Percentiles rank a stretch among this genome's conserved stretches.
Evolutionary conservation across 2,113 vertebrate genomes (phyloP).

Genomic region (Colinus virginianus): DNA sequence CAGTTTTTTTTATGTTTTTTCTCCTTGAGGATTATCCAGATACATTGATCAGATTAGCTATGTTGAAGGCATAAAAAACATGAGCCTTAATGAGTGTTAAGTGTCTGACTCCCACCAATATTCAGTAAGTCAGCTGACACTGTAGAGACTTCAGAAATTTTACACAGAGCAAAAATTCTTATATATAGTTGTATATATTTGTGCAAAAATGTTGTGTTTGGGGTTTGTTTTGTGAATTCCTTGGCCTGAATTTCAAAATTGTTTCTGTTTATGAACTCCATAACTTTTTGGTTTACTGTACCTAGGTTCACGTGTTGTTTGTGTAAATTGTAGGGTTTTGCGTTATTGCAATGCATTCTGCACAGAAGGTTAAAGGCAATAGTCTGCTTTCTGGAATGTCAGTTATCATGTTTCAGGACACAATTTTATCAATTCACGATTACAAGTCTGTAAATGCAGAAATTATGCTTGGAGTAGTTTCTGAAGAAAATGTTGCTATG

Average conservation of each 20-base stretch:
- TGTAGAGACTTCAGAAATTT: not conserved
- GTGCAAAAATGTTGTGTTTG: not conserved
- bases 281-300: not conserved
- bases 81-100: not conserved
- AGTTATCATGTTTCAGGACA: not conserved
- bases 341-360: not conserved
- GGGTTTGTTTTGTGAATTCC: not conserved
- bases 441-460: not conserved
- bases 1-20: not conserved
- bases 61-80: not conserved
- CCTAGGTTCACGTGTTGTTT: not conserved
- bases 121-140: not conserved
- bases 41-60: not conserved
- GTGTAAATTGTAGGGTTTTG: not conserved
- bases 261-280: not conserved
- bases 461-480: not conserved
- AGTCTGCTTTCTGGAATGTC: not conserved
- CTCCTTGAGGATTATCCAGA: not conserved
- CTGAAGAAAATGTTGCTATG: not conserved
- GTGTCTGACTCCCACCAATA: not conserved
- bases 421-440: not conserved
- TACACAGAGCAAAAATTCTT: not conserved
- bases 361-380: not conserved
- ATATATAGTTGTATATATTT: not conserved
- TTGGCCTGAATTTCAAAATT: not conserved